Evolutionary conservation across 92 coral and sea anemone genomes (phyloP).

Genomic region (Parazoanthus atlanticus): DNA sequence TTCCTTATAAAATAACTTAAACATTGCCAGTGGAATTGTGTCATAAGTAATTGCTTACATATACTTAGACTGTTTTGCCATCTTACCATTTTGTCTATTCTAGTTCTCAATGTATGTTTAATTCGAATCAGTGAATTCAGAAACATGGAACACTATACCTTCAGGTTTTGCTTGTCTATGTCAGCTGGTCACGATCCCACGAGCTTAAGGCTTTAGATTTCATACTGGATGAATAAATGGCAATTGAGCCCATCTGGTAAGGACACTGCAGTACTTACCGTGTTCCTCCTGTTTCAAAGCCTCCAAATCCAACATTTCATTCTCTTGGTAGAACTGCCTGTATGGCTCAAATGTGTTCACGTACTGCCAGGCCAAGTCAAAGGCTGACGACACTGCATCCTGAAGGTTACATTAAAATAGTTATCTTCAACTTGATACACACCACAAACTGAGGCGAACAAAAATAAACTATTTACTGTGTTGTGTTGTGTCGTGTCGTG

Average conservation of each 20-base stretch:
- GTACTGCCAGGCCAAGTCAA: constrained; percentile 88
- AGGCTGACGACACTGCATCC: constrained; percentile 97
- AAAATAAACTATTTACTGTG: too few species aligned
- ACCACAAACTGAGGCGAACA: too few species aligned
- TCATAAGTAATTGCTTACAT: neutral
- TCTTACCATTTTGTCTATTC: too few species aligned
- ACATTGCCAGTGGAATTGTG: neutral
- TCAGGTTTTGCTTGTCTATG: too few species aligned
- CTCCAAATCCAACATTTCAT: constrained; percentile 90
- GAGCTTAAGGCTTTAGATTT: neutral
- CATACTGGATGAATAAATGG: neutral
- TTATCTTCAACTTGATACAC: neutral
- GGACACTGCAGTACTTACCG: constrained; percentile 46
- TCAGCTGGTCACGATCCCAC: too few species aligned
- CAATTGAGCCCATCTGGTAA: neutral
- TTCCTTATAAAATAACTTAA: neutral
- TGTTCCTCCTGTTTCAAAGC: constrained; percentile 86
- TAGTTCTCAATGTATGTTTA: too few species aligned
- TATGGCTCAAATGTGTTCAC: constrained; percentile 94
- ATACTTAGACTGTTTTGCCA: too few species aligned
- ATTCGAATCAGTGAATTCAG: too few species aligned
- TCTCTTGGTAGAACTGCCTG: constrained; percentile 94
- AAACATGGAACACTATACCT: too few species aligned
- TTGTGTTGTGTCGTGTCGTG: too few species aligned
- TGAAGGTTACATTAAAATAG: constrained; percentile 25